Evolutionary conservation across 1,140 invertebrate genomes (phyloP).

Genomic region (Triops longicaudatus): DNA sequence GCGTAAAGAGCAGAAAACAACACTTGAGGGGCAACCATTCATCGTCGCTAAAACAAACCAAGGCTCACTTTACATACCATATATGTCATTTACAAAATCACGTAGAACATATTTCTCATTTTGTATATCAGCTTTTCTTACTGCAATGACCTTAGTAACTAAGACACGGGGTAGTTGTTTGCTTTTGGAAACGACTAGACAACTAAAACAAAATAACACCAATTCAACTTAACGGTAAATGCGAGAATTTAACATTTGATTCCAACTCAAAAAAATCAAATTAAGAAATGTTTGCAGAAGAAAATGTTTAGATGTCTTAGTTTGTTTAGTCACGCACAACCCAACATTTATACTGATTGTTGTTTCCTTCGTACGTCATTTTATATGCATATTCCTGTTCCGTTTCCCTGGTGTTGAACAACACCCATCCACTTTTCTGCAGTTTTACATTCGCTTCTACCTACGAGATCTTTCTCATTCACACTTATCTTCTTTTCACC

Average conservation of each 20-base stretch:
- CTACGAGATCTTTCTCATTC: conserved; percentile 7
- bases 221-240: neutral
- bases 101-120: neutral
- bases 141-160: neutral
- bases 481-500: neutral
- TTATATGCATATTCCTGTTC: neutral
- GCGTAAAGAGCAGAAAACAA: neutral
- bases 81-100: neutral
- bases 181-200: conserved; percentile 14
- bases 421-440: neutral
- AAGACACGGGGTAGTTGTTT: conserved; percentile 2
- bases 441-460: neutral
- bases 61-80: neutral
- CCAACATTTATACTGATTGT: conserved; percentile 11
- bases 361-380: neutral
- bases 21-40: neutral
- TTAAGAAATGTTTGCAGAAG: too few species aligned
- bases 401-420: neutral
- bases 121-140: neutral
- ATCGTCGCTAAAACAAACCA: neutral
- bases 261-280: too few species aligned
- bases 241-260: too few species aligned
- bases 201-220: neutral
- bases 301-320: neutral
- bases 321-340: conserved; percentile 11